Percentiles rank a stretch among this genome's conserved stretches.
These are phyloP conservation scores for Acleris holmiana DNA, from an alignment of 2,888 invertebrate species.

Conservation along the genomic window DNA sequence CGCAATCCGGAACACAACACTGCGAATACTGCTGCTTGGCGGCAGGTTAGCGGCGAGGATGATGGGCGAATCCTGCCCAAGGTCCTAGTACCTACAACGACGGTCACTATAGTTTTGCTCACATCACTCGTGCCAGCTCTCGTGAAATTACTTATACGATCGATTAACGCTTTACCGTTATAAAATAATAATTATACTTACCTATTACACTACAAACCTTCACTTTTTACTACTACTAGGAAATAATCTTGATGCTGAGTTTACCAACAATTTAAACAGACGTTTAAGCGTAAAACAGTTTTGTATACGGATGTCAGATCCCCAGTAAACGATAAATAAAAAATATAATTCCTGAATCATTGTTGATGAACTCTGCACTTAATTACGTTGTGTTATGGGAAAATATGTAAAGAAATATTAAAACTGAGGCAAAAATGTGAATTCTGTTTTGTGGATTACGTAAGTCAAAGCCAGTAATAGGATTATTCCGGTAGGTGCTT, in stretches of 20 bases:
- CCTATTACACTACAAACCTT: constrained; percentile 17
- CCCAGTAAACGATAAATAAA: no score
- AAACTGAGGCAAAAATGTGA: constrained; percentile 11
- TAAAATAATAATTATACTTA: constrained; percentile 9
- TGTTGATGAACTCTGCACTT: constrained; percentile 7
- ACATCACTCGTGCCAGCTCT: neutral
- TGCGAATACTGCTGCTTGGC: no score
- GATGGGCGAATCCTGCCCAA: no score
- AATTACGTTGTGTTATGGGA: constrained; percentile 16
- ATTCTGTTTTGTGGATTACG: constrained; percentile 1
- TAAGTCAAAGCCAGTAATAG: constrained; percentile 24
- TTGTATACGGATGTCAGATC: no score
- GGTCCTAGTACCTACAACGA: no score
- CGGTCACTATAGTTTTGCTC: no score
- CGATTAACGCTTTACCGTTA: constrained; percentile 29
- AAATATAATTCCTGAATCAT: no score
- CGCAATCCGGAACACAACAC: no score
- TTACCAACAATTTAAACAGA: no score
- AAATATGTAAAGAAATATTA: constrained; percentile 9
- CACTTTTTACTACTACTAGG: constrained; percentile 17
- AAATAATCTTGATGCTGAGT: constrained; percentile 1
- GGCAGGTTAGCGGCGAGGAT: no score
- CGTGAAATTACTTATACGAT: constrained; percentile 12
- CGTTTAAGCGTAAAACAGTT: no score
- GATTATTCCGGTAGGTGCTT: constrained; percentile 13